These are phyloP conservation scores for Macrotus californicus DNA, from an alignment of 2,113 vertebrate species.

Conservation along the genomic window DNA sequence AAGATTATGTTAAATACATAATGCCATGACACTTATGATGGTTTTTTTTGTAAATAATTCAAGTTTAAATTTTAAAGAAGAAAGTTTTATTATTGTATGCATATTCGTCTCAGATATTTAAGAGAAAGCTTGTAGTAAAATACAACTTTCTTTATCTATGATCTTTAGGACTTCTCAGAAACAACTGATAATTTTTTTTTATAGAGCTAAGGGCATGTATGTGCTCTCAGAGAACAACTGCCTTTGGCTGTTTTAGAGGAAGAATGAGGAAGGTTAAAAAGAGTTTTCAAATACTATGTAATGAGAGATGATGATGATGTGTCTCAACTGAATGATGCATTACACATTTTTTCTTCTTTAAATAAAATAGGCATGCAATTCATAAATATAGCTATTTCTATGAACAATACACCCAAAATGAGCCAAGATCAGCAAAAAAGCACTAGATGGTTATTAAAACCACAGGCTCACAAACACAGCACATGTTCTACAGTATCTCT, in stretches of 20 bases:
- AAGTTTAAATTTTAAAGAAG: background rate
- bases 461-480: background rate
- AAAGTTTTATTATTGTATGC: background rate
- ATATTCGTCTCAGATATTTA: background rate
- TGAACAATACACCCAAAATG: slow-evolving; percentile 33
- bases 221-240: background rate
- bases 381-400: background rate
- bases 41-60: background rate
- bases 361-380: slow-evolving; percentile 9
- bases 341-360: slow-evolving; percentile 2
- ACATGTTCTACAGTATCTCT: slow-evolving; percentile 13
- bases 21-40: background rate
- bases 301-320: background rate
- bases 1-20: background rate
- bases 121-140: background rate
- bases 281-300: background rate
- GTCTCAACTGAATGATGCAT: background rate
- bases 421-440: background rate
- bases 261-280: background rate
- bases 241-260: background rate
- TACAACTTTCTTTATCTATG: background rate
- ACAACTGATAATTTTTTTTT: background rate
- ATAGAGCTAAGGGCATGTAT: background rate
- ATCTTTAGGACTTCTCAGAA: background rate
- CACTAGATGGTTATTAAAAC: slow-evolving; percentile 17